These are phyloP conservation scores for Phenganax subtilis DNA, from an alignment of 92 coral and sea anemone species.

Conservation along the genomic window DNA sequence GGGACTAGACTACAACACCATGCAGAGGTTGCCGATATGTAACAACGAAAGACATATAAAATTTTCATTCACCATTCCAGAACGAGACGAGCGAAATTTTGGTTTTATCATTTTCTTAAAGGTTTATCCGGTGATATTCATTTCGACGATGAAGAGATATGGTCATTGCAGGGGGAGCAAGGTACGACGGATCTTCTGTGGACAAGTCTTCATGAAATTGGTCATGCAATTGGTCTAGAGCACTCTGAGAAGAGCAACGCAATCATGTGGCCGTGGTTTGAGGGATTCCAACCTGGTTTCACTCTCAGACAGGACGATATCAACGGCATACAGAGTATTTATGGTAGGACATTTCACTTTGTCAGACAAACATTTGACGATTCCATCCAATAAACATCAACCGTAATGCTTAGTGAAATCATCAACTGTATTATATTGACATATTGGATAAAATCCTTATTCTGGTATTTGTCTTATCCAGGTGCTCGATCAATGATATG, in stretches of 20 bases:
- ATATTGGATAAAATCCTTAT: not conserved
- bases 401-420: not conserved
- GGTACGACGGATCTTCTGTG: slow-evolving; percentile 70
- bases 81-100: too few species aligned
- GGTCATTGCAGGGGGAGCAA: slow-evolving; percentile 49
- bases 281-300: slow-evolving; percentile 56
- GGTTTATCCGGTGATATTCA: slow-evolving; percentile 84
- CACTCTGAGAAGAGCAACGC: slow-evolving; percentile 61
- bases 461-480: not conserved
- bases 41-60: not conserved
- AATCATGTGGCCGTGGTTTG: slow-evolving; percentile 88
- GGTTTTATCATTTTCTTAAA: not conserved
- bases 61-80: not conserved
- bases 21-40: too few species aligned
- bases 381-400: not conserved
- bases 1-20: too few species aligned
- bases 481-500: slow-evolving; percentile 5
- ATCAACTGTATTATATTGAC: not conserved
- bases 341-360: slow-evolving; percentile 51
- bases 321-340: slow-evolving; percentile 68
- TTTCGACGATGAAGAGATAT: slow-evolving; percentile 79
- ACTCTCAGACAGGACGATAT: slow-evolving; percentile 70
- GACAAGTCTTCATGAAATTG: slow-evolving; percentile 86
- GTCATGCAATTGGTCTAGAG: slow-evolving; percentile 86
- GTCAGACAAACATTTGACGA: not conserved